Evolutionary conservation across 2,797 vertebrate genomes (phyloP).

Genomic region (Sitta carolinensis): DNA sequence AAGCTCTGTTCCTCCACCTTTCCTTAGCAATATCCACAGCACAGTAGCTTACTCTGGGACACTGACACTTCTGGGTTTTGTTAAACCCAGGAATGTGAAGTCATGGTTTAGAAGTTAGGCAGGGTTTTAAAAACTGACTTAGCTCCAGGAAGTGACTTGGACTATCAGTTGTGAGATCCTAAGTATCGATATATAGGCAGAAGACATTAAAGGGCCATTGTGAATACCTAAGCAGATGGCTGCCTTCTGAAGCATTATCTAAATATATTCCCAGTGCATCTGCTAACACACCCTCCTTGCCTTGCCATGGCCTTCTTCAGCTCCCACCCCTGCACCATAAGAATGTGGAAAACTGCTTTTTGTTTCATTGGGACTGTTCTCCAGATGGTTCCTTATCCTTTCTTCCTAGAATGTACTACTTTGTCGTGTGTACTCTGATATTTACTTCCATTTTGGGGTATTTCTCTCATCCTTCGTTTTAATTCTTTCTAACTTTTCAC

Average conservation of each 20-base stretch:
- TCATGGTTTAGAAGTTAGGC: background rate
- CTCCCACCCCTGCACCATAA: background rate
- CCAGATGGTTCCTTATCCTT: background rate
- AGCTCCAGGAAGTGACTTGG: background rate
- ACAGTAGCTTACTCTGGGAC: background rate
- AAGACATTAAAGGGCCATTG: background rate
- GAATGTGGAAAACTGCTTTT: background rate
- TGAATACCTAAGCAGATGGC: background rate
- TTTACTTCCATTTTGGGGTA: background rate
- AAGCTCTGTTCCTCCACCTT: background rate
- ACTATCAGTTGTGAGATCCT: background rate
- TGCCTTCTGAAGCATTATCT: background rate
- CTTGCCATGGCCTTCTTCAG: background rate
- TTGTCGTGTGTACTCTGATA: background rate
- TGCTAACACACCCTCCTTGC: background rate
- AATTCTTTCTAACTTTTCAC: background rate
- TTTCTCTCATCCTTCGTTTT: background rate
- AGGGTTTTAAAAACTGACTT: background rate
- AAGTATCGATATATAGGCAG: fast-evolving
- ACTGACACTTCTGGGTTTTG: background rate
- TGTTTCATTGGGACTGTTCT: background rate
- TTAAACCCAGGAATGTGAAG: background rate
- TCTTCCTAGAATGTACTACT: background rate
- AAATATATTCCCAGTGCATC: background rate
- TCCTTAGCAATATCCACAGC: background rate